phyloP scores from a whole-genome alignment of 2,797 vertebrate genomes.

The Sebastes goodei region DNA sequence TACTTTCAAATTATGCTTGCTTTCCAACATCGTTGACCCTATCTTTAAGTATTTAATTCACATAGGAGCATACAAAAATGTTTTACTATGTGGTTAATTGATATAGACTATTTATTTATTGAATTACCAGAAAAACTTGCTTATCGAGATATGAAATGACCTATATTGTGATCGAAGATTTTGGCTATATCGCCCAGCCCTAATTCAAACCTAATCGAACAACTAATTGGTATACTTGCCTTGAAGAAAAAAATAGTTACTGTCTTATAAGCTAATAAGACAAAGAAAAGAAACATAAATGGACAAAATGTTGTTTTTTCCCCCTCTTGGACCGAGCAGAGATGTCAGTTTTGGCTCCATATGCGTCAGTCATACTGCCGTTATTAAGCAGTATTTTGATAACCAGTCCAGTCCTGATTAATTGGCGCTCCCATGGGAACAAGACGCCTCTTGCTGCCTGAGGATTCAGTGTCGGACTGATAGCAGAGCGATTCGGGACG shows the following conservation, averaged over 20 bases:
- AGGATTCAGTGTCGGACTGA: slow-evolving; percentile 45
- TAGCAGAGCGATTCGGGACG: slow-evolving; percentile 37
- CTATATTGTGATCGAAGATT: no score
- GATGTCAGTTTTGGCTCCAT: slow-evolving; percentile 7
- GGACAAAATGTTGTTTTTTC: neutral
- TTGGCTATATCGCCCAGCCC: no score
- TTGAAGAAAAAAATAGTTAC: neutral
- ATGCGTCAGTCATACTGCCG: slow-evolving; percentile 47
- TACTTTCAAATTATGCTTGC: no score
- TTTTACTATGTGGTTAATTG: no score
- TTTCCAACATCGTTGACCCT: no score
- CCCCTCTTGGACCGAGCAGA: neutral
- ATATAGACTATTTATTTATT: no score
- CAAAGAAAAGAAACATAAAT: neutral
- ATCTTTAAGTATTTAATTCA: no score
- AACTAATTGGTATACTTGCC: neutral
- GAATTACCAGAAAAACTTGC: no score
- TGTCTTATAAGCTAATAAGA: neutral
- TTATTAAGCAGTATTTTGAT: slow-evolving; percentile 58
- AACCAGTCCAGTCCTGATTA: slow-evolving; percentile 67
- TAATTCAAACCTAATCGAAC: neutral
- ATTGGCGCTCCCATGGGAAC: slow-evolving; percentile 59
- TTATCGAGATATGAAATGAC: no score
- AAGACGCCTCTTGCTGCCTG: slow-evolving; percentile 37
- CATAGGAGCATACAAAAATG: no score